Evolutionary conservation across 2,113 vertebrate genomes (phyloP), one percentile per base, ranked within the genome.

Genomic region (Salvelinus fontinalis): DNA sequence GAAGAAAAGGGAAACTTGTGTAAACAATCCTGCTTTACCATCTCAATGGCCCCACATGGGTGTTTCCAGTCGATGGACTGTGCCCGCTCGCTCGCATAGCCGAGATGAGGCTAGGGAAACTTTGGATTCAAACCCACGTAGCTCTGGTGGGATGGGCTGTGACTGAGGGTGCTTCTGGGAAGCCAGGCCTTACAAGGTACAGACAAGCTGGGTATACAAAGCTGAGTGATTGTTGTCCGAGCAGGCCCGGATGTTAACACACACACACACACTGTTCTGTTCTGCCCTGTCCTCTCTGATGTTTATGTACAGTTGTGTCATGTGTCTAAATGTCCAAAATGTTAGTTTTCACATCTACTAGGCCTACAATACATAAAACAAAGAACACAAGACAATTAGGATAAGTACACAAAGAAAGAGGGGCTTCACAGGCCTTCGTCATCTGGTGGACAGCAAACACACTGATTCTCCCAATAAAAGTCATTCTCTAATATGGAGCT

Each of bases 21-120:
- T 93, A 93, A 94, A 94, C 93, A 94, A 89, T 89, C 87, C 77
- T 22, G 87, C 86, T 91, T 90, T 91, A 87, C 87, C 90, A 91
- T 93, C 83, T 93, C 88, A 93, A 92, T 91, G 86, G 86, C 89
- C 85, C 90, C 77, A 84, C 88, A 92, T 91, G 91, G 91, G 87
- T 80, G 92, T 93, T 83, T 88, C 79, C 78, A 82, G 86, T 79
- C 62, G 72, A 87, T 73, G 78, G 81, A n/a, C 70, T 89, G 81
- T 82, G 39, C 39, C 39, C 9, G 39, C 9, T 11, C 9, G 84
- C 76, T 11, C 9, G 84, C 76, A 20, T 24, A 79, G 48, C 67
- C 79, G 27, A 86, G 83, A 83, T 81, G 70, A 69, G 67, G 77
- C 83, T 86, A 75, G 81, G 83, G 70, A 87, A 91, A 89, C 85